Base-by-base conservation (phyloP, 2,113 vertebrate species). In the Dicentrarchus labrax region DNA sequence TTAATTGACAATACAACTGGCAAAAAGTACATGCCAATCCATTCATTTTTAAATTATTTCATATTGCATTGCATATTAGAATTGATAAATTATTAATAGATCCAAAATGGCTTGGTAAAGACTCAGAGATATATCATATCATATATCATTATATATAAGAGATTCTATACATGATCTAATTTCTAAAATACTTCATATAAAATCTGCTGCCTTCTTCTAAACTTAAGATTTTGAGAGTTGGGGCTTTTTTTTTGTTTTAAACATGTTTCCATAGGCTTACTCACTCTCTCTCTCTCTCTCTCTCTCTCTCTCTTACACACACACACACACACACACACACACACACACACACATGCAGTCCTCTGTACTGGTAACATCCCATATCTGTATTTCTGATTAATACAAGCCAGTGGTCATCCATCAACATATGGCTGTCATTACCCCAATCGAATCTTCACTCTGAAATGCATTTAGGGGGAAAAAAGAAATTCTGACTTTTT, bases 391-490 rank as follows among this genome's bases (percentile, higher is more conserved):
- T 92, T 92, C 72, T 93, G 93, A 94, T 94, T 93, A 93, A 94
- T 93, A 84, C 86, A 72, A 53, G 86, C 86, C 91, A 3, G 0
- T 90, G 72, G 89, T 94, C 90, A 95, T 95, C 94, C 91, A 93
- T 95, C 94, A 95, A 85, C 89, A 90, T 90, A 93, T 93, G 92
- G 89, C 86, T 93, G 94, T 93, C 93, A 93, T 94, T 94, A 91
- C 85, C 85, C 84, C 88, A 87, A 94, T 95, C 89, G 81, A 94
- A 94, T 88, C 91, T 81, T 84, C 78, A 90, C 89, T 93, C 88
- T 81, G 84, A 93, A 93, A 93, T 88, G 82, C 90, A 87, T 91
- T 94, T 91, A 74, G 60, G n/a, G 19, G 24, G 10, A 59, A 78
- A 41, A 19, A 82, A 71, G 50, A 83, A 90, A 89, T 90, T 92